Conservation (phyloP, 2,797 vertebrate species). For the Sitta carolinensis region DNA sequence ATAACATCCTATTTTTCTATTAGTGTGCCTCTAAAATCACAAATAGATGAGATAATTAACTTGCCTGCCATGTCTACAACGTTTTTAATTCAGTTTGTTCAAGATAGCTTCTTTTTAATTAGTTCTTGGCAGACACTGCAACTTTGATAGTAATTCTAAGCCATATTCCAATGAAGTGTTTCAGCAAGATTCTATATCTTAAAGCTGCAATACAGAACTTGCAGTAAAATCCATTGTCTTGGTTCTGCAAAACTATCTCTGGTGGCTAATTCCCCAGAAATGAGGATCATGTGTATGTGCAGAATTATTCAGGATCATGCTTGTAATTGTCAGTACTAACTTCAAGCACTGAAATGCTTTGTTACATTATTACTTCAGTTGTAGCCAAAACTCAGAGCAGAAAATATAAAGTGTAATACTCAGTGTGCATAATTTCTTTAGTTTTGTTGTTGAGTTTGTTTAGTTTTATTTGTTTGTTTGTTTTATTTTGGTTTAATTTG, state of each 20-base stretch:
- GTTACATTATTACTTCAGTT: neutral
- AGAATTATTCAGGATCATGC: neutral
- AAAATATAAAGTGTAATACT: neutral
- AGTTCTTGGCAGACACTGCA: conserved; percentile 47
- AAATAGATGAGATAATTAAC: conserved; percentile 39
- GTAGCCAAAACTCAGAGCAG: neutral
- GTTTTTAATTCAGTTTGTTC: conserved; percentile 9
- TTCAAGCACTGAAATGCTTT: neutral
- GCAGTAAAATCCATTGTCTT: neutral
- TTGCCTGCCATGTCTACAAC: neutral
- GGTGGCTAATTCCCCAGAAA: neutral
- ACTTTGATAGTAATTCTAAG: conserved; percentile 32
- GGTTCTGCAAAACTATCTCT: neutral
- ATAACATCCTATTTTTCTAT: neutral
- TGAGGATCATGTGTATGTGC: neutral
- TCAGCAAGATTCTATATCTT: neutral
- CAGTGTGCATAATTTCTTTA: neutral
- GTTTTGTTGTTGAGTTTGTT: neutral
- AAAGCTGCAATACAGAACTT: conserved; percentile 30
- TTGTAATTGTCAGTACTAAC: neutral
- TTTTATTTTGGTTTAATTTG: neutral
- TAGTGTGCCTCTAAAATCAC: neutral
- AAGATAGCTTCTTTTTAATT: conserved; percentile 61
- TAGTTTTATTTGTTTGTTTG: neutral
- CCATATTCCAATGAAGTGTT: conserved; percentile 9